Conservation (phyloP, 1,140 invertebrate species). For the Oscheius sp. region DNA sequence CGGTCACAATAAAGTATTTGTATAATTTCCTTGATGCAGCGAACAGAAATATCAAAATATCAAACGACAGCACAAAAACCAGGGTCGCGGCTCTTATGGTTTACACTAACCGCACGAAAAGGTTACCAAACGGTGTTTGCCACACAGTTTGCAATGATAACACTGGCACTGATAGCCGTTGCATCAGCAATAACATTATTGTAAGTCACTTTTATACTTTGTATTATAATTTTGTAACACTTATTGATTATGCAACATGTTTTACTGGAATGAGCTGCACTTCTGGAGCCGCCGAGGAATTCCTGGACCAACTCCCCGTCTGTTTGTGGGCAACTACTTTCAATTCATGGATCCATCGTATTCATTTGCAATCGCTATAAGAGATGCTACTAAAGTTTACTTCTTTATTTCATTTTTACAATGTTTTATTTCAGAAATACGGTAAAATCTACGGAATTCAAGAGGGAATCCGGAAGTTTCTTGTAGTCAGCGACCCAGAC, state of each 20-base stretch:
- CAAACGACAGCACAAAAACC: too few relatives aligned
- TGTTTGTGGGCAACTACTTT: conserved; percentile 11
- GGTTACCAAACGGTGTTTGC: too few relatives aligned
- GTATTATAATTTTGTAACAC: neutral
- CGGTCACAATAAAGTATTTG: too few relatives aligned
- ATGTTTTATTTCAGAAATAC: conserved; percentile 9
- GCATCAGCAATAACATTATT: too few relatives aligned
- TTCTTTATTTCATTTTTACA: neutral
- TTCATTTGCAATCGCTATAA: neutral
- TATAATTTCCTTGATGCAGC: too few relatives aligned
- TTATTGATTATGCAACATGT: neutral
- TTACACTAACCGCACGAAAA: too few relatives aligned
- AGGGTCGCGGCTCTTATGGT: too few relatives aligned
- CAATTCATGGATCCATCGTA: neutral
- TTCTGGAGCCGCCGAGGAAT: conserved; percentile 15
- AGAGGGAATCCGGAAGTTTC: conserved; percentile 26
- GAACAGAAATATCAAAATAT: too few relatives aligned
- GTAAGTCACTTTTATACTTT: too few relatives aligned
- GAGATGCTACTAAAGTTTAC: conserved; percentile 22
- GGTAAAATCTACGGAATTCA: conserved; percentile 40
- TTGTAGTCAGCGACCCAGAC: conserved; percentile 30
- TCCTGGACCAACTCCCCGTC: conserved; percentile 7
- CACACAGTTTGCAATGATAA: too few relatives aligned
- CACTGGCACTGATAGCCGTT: too few relatives aligned
- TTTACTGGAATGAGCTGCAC: neutral